Base-by-base conservation (phyloP, 2,113 vertebrate genomes). In the Macquaria ambigua region DNA sequence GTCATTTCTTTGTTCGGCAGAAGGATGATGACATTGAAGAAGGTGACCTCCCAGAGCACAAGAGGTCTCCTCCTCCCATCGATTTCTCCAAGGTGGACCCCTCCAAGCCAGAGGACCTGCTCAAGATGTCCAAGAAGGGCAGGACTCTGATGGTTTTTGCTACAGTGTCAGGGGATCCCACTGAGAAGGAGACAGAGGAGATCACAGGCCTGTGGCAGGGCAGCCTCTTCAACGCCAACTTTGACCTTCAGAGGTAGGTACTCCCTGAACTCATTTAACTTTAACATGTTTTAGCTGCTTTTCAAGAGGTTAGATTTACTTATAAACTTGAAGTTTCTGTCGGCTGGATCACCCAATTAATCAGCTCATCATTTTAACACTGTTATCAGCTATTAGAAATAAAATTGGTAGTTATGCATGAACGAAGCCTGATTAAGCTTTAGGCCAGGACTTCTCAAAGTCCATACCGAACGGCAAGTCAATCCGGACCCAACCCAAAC, bases 211-310 rank as follows among this genome's bases (percentile, higher is more conserved):
- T 99, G 86, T 99, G 98, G 98, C 98, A 99, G 92, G 97, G 98
- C 64, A 97, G 98, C 76, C 97, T 99, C 23, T 99, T 99, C 94
- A 99, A 99, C 0, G 98, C 97, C 64, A 99, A 99, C 95, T 99
- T 95, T 14, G 98, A 99, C 0, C 86, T 99, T 25, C 98, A 99
- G 77, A 97, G 98, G 98, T 98, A 92, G 16, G n/a, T 1, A 16
- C 87, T 74, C 63, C 43, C 58, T 41, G 0, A 71, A 8, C 55
- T 25, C 3, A 8, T 52, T 21, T 25, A 7, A 16, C 14, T 53
- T 43, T 0, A 16, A 77, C 15, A 5, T 39, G 20, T 28, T 28
- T 28, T 0, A 46, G n/a, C 14, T 48, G 56, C 25, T 72, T 31
- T 34, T 53, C 9, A 52, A 23, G 16, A 58, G 16, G 4, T 14